Percentiles rank a stretch among this genome's conserved stretches.
Evolutionary conservation across 2,888 invertebrate genomes (phyloP).

Genomic region (Salticus scenicus): DNA sequence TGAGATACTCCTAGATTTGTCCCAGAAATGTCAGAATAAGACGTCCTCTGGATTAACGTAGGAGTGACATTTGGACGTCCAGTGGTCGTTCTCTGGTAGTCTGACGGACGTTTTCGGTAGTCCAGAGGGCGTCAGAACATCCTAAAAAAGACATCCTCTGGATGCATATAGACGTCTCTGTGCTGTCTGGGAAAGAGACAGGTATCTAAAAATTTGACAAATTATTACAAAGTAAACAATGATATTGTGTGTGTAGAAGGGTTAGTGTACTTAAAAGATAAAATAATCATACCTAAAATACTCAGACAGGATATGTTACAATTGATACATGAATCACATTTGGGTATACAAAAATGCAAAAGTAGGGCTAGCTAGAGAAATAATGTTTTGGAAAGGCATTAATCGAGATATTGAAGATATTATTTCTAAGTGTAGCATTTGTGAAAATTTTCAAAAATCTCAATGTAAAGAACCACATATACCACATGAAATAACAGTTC

Average conservation of each 20-base stretch:
- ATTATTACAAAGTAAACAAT: conserved; percentile 1
- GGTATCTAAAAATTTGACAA: background rate
- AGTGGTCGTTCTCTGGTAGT: too few species aligned
- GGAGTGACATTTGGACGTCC: too few species aligned
- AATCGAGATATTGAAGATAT: conserved; percentile 19
- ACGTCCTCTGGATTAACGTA: too few species aligned
- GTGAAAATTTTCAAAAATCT: conserved; percentile 24
- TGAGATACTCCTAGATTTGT: too few species aligned
- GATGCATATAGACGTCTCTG: too few species aligned
- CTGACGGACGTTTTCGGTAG: too few species aligned
- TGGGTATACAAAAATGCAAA: conserved; percentile 27
- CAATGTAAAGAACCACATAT: conserved; percentile 17
- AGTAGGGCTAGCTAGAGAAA: conserved; percentile 16
- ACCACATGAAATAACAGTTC: background rate
- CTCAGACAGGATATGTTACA: conserved; percentile 11
- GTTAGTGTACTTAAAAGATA: background rate
- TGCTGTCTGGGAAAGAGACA: too few species aligned
- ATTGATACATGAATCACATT: conserved; percentile 19
- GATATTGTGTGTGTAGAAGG: background rate
- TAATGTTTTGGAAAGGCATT: conserved; percentile 39
- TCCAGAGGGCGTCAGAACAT: too few species aligned
- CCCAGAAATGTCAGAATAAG: too few species aligned
- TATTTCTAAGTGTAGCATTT: conserved; percentile 26
- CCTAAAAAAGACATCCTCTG: too few species aligned
- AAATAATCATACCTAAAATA: background rate